These are phyloP conservation scores for Gorsachius magnificus DNA, from an alignment of 2,797 vertebrate genomes.

Conservation along the genomic window DNA sequence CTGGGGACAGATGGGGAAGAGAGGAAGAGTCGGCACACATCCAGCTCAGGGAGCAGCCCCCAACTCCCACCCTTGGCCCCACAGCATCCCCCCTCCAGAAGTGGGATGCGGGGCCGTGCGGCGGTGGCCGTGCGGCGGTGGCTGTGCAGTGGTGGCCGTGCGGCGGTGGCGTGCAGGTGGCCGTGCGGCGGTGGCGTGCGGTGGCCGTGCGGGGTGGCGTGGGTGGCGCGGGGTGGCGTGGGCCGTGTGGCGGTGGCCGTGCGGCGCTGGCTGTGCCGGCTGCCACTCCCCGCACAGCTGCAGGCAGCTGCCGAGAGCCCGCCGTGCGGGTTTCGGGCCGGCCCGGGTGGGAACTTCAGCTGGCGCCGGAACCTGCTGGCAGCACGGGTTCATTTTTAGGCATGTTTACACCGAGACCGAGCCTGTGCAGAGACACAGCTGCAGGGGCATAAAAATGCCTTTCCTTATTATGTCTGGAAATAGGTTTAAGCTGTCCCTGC, in stretches of 20 bases:
- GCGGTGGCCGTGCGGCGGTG: fast-evolving
- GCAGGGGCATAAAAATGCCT: background rate
- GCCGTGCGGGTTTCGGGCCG: background rate
- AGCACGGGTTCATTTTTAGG: background rate
- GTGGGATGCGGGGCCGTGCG: fast-evolving
- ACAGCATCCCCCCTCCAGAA: too few relatives aligned
- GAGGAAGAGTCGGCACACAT: background rate
- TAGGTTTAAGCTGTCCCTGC: background rate
- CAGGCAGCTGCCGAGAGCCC: background rate
- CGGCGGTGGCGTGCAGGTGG: background rate
- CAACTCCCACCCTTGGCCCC: background rate
- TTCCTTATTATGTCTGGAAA: background rate
- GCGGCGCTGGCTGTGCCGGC: background rate
- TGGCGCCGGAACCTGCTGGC: background rate
- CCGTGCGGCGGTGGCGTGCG: background rate
- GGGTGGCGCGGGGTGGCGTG: too few relatives aligned
- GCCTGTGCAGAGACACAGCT: background rate
- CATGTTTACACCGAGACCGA: background rate
- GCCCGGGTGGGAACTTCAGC: background rate
- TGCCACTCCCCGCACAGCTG: fast-evolving
- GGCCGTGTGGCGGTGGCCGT: fast-evolving
- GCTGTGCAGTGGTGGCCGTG: fast-evolving
- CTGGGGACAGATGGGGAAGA: fast-evolving
- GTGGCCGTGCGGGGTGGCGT: background rate
- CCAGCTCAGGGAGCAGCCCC: background rate